Conservation (phyloP, 2,888 invertebrate genomes). For the Hedya salicella region DNA sequence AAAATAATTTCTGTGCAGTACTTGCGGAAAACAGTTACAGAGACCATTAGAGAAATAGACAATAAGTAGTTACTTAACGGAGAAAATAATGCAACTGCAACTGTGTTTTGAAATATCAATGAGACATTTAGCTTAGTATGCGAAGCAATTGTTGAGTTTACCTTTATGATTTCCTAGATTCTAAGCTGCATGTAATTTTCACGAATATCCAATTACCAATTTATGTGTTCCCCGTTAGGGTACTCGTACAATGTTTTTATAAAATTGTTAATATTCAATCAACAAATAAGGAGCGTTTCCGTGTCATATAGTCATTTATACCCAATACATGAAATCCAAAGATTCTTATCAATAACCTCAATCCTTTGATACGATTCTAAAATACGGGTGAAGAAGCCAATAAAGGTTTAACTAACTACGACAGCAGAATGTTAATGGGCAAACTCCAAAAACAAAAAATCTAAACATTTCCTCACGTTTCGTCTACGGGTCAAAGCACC, state of each 20-base stretch:
- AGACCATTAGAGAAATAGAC: no score
- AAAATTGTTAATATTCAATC: conserved; percentile 10
- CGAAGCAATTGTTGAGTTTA: background rate
- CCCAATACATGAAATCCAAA: conserved; percentile 2
- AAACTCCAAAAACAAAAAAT: conserved; percentile 44
- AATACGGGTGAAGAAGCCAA: conserved; percentile 24
- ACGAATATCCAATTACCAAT: background rate
- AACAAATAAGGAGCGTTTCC: background rate
- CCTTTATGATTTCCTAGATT: background rate
- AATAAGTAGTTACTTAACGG: no score
- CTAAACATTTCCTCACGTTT: conserved; percentile 66
- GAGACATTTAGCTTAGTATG: no score
- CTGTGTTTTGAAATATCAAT: background rate
- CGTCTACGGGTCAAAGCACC: conserved; percentile 69
- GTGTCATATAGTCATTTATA: no score
- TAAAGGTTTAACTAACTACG: conserved; percentile 33
- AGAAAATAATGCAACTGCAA: no score
- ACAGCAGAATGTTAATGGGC: conserved; percentile 34
- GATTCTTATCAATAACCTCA: conserved; percentile 12
- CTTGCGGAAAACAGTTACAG: background rate
- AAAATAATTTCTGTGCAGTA: conserved; percentile 5
- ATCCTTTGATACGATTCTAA: conserved; percentile 24
- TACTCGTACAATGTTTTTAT: no score
- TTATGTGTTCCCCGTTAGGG: background rate
- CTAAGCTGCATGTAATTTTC: background rate